Conservation (phyloP, 2,888 invertebrate genomes). For the Nebria brevicollis region DNA sequence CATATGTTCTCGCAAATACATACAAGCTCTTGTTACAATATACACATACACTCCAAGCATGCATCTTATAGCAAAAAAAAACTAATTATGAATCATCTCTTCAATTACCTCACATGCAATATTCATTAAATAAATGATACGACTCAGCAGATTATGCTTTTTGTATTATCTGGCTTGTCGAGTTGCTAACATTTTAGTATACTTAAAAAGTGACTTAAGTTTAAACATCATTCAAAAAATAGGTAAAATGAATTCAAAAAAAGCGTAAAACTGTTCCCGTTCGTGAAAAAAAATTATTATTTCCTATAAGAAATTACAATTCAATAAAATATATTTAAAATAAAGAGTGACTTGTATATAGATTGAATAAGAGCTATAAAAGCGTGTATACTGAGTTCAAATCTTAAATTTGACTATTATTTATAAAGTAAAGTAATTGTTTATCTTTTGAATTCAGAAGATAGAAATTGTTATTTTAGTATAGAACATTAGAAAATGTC, state of each 20-base stretch:
- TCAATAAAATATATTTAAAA: no score
- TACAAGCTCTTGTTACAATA: slow-evolving; percentile 3
- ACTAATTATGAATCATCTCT: slow-evolving; percentile 34
- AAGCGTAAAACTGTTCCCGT: no score
- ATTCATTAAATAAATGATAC: slow-evolving; percentile 35
- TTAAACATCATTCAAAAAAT: no score
- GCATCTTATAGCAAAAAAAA: slow-evolving; percentile 17
- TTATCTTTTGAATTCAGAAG: background rate
- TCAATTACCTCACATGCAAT: slow-evolving; percentile 41
- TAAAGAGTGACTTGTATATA: no score
- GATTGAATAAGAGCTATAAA: no score
- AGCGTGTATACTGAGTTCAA: background rate
- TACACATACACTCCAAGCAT: background rate
- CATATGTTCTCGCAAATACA: slow-evolving; percentile 10
- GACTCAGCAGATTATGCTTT: slow-evolving; percentile 28
- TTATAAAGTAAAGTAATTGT: background rate
- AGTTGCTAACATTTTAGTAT: background rate
- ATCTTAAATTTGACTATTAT: background rate
- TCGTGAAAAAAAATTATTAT: no score
- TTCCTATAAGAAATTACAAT: no score
- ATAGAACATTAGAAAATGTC: background rate
- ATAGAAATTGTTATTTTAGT: background rate
- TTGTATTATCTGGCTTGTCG: background rate
- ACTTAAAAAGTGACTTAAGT: no score
- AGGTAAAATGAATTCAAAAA: no score